Evolutionary conservation across 2,888 invertebrate genomes (phyloP).

Genomic region (Drosophila cognata): DNA sequence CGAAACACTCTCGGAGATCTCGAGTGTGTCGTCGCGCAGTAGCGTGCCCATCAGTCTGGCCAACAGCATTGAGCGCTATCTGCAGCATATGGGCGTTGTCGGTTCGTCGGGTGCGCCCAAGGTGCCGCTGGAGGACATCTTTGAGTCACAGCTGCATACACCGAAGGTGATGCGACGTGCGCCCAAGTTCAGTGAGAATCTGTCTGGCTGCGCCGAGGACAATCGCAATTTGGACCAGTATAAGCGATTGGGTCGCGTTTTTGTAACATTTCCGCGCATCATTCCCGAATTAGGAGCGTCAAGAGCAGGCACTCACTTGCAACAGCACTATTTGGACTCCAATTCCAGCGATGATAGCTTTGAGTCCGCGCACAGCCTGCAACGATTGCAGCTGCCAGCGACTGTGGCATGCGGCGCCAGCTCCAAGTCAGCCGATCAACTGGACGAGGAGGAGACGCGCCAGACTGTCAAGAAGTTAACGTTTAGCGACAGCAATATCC

Average conservation of each 20-base stretch:
- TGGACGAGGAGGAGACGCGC: conserved; percentile 85
- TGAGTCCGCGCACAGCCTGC: conserved; percentile 80
- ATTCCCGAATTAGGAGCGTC: conserved; percentile 56
- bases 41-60: conserved; percentile 86
- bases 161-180: conserved; percentile 88
- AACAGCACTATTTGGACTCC: conserved; percentile 84
- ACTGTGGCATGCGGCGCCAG: conserved; percentile 61
- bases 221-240: conserved; percentile 87
- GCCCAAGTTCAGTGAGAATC: conserved; percentile 88
- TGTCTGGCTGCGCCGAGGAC: conserved; percentile 89
- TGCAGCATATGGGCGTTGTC: conserved; percentile 78
- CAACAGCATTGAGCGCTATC: conserved; percentile 83
- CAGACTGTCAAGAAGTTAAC: conserved; percentile 82
- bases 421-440: conserved; percentile 87
- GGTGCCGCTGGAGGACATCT: conserved; percentile 82
- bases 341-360: conserved; percentile 85
- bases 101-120: conserved; percentile 64
- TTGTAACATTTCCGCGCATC: conserved; percentile 84
- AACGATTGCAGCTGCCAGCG: conserved; percentile 55
- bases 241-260: conserved; percentile 86
- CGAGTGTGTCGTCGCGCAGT: conserved; percentile 90
- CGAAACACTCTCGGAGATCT: conserved; percentile 92
- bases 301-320: background rate
- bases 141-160: conserved; percentile 86
- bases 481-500: conserved; percentile 84